These are phyloP conservation scores for Drosophila burlai DNA, from an alignment of 1,140 invertebrate genomes.

Conservation along the genomic window DNA sequence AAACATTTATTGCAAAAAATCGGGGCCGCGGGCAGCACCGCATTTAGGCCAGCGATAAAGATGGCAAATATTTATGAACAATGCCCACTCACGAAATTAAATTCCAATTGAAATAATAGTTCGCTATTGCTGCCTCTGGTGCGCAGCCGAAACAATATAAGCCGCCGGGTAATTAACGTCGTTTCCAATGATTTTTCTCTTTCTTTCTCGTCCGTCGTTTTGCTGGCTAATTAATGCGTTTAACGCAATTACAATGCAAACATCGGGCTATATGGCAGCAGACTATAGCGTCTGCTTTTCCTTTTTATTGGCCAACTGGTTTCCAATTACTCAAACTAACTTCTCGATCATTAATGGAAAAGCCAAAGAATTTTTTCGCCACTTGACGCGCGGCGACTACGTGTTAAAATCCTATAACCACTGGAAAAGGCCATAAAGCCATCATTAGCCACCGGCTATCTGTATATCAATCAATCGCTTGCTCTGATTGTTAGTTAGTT, in stretches of 20 bases:
- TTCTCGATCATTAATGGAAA: conserved; percentile 50
- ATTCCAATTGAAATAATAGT: conserved; percentile 72
- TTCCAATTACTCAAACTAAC: conserved; percentile 56
- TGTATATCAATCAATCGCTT: conserved; percentile 43
- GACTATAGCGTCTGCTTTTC: conserved; percentile 29
- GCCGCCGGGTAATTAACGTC: conserved; percentile 55
- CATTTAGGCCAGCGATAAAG: conserved; percentile 13
- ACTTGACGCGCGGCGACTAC: conserved; percentile 33
- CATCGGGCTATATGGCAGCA: conserved; percentile 15
- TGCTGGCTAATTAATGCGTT: conserved; percentile 64
- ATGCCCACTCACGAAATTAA: conserved; percentile 58
- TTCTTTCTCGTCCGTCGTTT: conserved; percentile 52
- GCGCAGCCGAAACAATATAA: conserved; percentile 48
- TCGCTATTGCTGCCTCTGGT: conserved; percentile 25
- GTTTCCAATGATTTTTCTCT: conserved; percentile 65
- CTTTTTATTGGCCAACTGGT: conserved; percentile 56
- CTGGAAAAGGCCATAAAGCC: conserved; percentile 61
- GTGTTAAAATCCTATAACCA: conserved; percentile 52
- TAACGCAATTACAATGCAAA: conserved; percentile 61
- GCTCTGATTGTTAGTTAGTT: conserved; percentile 63
- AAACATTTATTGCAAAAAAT: conserved; percentile 34
- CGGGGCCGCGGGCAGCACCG: conserved; percentile 14
- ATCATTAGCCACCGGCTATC: conserved; percentile 42
- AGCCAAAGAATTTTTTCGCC: conserved; percentile 39
- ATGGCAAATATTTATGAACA: conserved; percentile 44